phyloP scores from a whole-genome alignment of 1,140 invertebrate species.

The Nixonia krombeini region DNA sequence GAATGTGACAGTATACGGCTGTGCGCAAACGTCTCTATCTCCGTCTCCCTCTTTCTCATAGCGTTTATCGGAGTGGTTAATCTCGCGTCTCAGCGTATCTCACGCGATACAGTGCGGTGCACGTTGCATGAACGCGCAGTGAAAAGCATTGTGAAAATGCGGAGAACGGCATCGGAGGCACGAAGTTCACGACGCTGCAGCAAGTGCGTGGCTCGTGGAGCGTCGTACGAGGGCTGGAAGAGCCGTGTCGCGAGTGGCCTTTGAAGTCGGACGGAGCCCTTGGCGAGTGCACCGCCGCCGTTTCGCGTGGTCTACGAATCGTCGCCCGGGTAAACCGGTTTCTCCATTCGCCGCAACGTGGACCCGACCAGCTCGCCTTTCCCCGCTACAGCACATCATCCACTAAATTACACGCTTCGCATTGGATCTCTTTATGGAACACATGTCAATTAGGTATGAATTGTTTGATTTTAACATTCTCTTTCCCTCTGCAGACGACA shows the following conservation, averaged over 20 bases:
- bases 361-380: constrained; percentile 5
- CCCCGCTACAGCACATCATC: background rate
- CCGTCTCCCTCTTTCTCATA: too few species aligned
- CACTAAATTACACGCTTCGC: background rate
- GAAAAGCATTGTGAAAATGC: background rate
- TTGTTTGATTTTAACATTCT: background rate
- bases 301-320: constrained; percentile 22
- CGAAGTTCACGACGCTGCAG: background rate
- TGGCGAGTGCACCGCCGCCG: constrained; percentile 15
- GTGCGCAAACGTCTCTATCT: too few species aligned
- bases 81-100: background rate
- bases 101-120: background rate
- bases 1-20: too few species aligned
- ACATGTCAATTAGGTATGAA: background rate
- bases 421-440: constrained; percentile 2
- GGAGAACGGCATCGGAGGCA: background rate
- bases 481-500: too few species aligned
- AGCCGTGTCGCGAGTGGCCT: background rate
- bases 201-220: background rate
- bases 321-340: constrained; percentile 49
- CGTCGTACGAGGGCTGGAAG: background rate
- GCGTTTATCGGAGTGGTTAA: too few species aligned
- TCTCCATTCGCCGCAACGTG: constrained; percentile 44
- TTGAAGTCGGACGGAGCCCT: constrained; percentile 27
- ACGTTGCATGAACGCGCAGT: background rate